These are phyloP conservation scores for Watsonalla cultraria DNA, from an alignment of 2,888 invertebrate species.

Conservation along the genomic window DNA sequence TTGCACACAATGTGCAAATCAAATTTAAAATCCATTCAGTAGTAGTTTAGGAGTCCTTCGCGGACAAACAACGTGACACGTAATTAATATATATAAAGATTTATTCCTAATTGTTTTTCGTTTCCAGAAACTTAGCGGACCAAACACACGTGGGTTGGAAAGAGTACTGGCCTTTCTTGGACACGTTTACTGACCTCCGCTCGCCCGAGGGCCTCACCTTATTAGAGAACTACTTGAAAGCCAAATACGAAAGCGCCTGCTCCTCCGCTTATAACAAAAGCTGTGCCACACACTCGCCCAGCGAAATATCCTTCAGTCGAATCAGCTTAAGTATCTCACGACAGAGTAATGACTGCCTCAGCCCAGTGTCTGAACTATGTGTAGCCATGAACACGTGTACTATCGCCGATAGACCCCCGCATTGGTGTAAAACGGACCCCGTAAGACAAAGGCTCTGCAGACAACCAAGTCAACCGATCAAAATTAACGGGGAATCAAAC, in stretches of 20 bases:
- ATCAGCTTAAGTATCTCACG: conserved; percentile 46
- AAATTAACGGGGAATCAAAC: conserved; percentile 42
- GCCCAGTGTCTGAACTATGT: conserved; percentile 81
- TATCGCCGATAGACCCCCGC: conserved; percentile 56
- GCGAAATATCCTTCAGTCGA: conserved; percentile 52
- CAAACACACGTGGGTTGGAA: conserved; percentile 89
- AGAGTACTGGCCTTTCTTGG: conserved; percentile 96
- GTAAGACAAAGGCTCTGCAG: conserved; percentile 51
- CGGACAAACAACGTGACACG: no score
- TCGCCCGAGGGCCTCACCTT: conserved; percentile 84
- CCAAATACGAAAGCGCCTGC: conserved; percentile 69
- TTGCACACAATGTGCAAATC: no score
- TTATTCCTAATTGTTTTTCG: no score
- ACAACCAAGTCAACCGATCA: conserved; percentile 42
- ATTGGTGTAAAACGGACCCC: conserved; percentile 58
- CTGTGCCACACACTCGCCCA: conserved; percentile 40
- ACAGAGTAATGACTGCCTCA: conserved; percentile 38
- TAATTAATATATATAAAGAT: no score
- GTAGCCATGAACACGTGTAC: conserved; percentile 77
- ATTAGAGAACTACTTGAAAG: conserved; percentile 86
- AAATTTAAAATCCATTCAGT: no score
- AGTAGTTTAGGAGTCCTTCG: no score
- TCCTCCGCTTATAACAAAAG: conserved; percentile 59
- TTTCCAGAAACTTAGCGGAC: conserved; percentile 81
- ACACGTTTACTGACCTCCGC: conserved; percentile 87